Evolutionary conservation across 1,140 invertebrate species (phyloP), one percentile per base, ranked within the genome.

Genomic region (Latrodectus geometricus): DNA sequence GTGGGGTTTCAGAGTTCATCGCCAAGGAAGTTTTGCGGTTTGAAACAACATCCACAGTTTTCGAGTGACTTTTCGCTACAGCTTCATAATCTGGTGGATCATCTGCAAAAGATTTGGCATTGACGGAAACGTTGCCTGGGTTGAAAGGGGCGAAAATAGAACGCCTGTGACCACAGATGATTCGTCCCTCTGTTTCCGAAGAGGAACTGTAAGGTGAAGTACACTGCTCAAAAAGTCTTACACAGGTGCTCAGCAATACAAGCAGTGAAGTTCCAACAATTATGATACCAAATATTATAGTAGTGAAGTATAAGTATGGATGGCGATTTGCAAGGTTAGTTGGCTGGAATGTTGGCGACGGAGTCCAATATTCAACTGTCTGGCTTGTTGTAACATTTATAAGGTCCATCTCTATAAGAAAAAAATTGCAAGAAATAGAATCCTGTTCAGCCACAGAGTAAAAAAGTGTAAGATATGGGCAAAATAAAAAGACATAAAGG

Each of bases 271-370:
- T 81, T 23, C 66, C 78, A 15, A 72, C 0, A 21, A 81, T 72
- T 21, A 81, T 4, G 17, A 15, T 21, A 12, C 15, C 78, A 14
- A 81, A 56, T 9, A 72, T n/a, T 11, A 81, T 69, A 21, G 66
- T 48, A 15, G 78, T 21, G 14, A 66, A 54, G n/a, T 81, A 81
- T 48, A 81, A 72, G 17, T 81, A 81, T 9, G 78, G 68, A 17
- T 72, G 50, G 0, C 17, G 8, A 8, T 15, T 52, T 15, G 66
- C 23, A 1, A 81, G 50, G 14, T 50, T 50, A 21, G 8, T 50
- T 69, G 78, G 78, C 48, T 65, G 15, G 17, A 65, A 9, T 9
- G 54, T 20, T 52, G 78, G 78, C 7, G n/a, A 17, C 11, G 9
- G 12, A 11, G 21, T 72, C 78, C 66, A 70, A 15, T 65, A 52